A percentile compares a stretch with the other conserved stretches of the same genome.
These are phyloP conservation scores for Limosa lapponica DNA, from an alignment of 2,797 vertebrate species.

Conservation along the genomic window DNA sequence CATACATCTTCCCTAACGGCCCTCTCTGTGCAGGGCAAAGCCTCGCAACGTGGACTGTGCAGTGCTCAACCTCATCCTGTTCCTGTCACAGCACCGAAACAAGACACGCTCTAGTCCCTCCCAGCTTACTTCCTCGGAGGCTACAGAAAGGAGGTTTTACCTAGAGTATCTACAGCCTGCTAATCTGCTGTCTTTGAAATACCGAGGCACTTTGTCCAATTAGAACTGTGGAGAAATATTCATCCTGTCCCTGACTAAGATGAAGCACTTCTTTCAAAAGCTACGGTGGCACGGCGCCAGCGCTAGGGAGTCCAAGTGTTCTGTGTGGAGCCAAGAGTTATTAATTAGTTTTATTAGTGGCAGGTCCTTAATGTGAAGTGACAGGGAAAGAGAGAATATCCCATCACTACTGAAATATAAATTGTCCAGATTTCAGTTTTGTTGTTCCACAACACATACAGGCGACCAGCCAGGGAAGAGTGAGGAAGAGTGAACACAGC, in stretches of 20 bases:
- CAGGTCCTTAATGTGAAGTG: conserved; percentile 87
- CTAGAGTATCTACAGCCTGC: conserved; percentile 72
- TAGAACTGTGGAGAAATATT: conserved; percentile 90
- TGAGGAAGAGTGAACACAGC: conserved; percentile 55
- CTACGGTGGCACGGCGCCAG: conserved; percentile 85
- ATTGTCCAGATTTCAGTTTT: conserved; percentile 77
- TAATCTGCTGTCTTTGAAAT: conserved; percentile 84
- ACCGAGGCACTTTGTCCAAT: conserved; percentile 93
- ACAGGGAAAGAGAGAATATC: conserved; percentile 84
- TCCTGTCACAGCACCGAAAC: background rate
- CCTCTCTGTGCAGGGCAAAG: background rate
- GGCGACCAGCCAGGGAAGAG: conserved; percentile 72
- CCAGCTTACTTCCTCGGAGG: background rate
- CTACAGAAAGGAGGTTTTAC: background rate
- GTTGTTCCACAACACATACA: conserved; percentile 71
- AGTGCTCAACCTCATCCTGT: background rate
- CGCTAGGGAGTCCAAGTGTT: conserved; percentile 83
- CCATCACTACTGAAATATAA: conserved; percentile 79
- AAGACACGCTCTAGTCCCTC: background rate
- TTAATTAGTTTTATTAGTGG: conserved; percentile 92
- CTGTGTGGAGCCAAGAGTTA: conserved; percentile 87
- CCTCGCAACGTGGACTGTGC: accelerated
- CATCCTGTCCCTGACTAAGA: conserved; percentile 93
- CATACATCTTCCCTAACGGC: background rate
- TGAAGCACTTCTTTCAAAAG: conserved; percentile 92